Base-by-base conservation (phyloP, 2,888 invertebrate species). In the Amiota minor region DNA sequence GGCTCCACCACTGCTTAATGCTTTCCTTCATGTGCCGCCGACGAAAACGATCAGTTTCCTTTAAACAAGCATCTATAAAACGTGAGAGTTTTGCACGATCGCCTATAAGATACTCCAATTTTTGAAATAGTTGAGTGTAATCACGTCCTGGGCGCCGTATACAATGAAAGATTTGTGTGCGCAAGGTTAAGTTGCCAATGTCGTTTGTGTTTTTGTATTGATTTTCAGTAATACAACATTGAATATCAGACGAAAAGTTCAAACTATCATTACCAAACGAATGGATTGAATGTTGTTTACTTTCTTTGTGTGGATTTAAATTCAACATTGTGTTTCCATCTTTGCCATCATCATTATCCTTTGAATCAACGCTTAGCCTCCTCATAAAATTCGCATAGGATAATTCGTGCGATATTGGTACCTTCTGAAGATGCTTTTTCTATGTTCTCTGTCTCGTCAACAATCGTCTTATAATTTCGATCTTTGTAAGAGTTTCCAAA, bases 101-200 rank as follows among this genome's bases (percentile, higher is more conserved):
- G 46, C 90, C 90, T 77, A 89, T 88, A 6, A 90, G 78, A 72
- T 89, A 77, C 75, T 84, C 87, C 70, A 90, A 79, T 77, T 90
- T 88, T 72, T 90, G 88, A 74, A 90, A 65, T 45, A 90, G 77
- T 74, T 84, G 84, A 3, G 87, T 85, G 62, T 90, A 90, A 76
- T 90, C 88, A 12, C 89, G 87, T 20, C 98, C 97, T 45, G 97
- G 97, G 86, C 94, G 93, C 76, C 97, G 92, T 64, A 98, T 94
- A 85, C 95, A 95, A 85, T 93, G 93, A 88, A 94, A 95, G 72
- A 94, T 92, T 80, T 93, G 91, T 47, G 92, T 89, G 74, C 94
- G 91, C 74, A 95, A 91, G 75, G 6, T 35, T 6, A 35, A 6
- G 35, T 35, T 35, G 6, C 35, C 35, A 35, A 35, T 35, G 2